A percentile compares a stretch with the other conserved stretches of the same genome.
Conservation (phyloP, 2,113 vertebrate genomes). For the Chlorocebus sabaeus region DNA sequence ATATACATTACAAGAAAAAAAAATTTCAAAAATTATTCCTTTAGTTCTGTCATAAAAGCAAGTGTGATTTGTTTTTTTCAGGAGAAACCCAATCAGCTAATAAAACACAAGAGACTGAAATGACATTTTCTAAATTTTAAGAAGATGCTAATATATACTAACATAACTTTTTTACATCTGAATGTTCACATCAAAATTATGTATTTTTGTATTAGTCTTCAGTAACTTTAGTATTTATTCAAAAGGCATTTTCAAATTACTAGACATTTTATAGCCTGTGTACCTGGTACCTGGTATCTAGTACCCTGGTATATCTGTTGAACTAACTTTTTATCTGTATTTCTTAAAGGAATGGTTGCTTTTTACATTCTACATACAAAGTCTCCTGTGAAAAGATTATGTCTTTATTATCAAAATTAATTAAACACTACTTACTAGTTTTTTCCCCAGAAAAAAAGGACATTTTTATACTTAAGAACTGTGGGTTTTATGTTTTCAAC, state of each 20-base stretch:
- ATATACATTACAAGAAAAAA: not conserved
- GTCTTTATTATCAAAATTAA: not conserved
- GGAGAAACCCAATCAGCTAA: not conserved
- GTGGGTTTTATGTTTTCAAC: not conserved
- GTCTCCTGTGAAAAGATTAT: not conserved
- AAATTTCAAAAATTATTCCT: not conserved
- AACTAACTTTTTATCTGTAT: not conserved
- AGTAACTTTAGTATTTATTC: slow-evolving; percentile 5
- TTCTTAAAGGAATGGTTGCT: not conserved
- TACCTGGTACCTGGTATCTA: not conserved
- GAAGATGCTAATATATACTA: not conserved
- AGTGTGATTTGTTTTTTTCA: not conserved
- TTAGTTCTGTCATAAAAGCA: slow-evolving; percentile 1
- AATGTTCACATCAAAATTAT: not conserved
- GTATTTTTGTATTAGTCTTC: not conserved
- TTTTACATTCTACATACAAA: not conserved
- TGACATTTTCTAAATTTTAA: not conserved
- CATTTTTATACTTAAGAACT: not conserved
- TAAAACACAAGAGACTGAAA: not conserved
- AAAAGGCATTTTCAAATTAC: not conserved
- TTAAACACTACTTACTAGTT: not conserved
- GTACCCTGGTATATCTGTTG: not conserved
- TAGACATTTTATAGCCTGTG: not conserved
- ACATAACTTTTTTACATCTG: not conserved
- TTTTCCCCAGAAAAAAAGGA: not conserved